Base-by-base conservation (phyloP, 1,140 invertebrate species). In the Polypedilum pembai region DNA sequence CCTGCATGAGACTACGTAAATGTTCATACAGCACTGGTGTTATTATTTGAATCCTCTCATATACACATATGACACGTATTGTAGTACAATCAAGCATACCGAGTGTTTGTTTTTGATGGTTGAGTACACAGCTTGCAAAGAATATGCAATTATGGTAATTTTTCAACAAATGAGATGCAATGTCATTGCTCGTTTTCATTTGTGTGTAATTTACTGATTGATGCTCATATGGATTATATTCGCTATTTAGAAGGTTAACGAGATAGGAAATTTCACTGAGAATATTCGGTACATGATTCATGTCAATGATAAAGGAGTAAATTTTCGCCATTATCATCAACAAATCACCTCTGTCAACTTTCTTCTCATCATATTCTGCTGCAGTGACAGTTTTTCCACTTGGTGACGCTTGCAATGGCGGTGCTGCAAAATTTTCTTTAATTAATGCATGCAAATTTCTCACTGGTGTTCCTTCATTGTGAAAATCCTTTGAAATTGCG, bases 281-380 rank as follows among this genome's bases (percentile, higher is more conserved):
- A 12, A 82, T 76, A 77, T 82, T 82, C 8, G 79, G 78, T 21
- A 78, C 77, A 8, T 81, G 63, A 77, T 82, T 80, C 0, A 78
- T 72, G 45, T 82, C 79, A 17, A 82, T 77, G 3, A 82, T 72
- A 2, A 78, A 74, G 0, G 77, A 76, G 75, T 82, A 80, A 24
- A 82, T 78, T 8, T 73, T 66, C 0, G 80, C 79, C 0, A 81
- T 41, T 72, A 2, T 76, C 24, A 40, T 77, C 72, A 75, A 80
- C 41, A 73, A 12, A 7, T 21, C 75, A 40, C 40, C 1, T 66
- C 41, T 8, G 3, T 73, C 18, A 73, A 41, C 41, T 75, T 73
- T 24, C 21, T 8, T 41, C 45, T 74, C 20, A 24, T 21, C 45
- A 24, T 74, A 24, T 18, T 41, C 7, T 21, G 3, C 17, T 1